Evolutionary conservation across 2,113 vertebrate genomes (phyloP), one percentile per base, ranked within the genome.

Genomic region (Clarias batrachus): DNA sequence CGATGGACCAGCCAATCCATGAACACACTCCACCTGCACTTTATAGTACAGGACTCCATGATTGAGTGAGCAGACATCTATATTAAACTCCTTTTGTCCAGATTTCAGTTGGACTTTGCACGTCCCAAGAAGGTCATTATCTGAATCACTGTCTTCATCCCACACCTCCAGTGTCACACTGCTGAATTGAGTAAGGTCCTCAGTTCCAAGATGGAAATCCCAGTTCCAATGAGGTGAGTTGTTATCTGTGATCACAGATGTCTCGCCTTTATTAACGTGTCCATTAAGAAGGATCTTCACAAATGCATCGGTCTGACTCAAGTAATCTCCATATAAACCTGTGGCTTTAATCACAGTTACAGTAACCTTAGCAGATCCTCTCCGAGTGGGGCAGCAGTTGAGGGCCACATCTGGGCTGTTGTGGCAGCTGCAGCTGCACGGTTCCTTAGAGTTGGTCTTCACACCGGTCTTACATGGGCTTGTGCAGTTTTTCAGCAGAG

Each of bases 361-460:
- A 5, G 66, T 80, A 37, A 95, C 59, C 3, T 30, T 83, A 73
- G 93, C 94, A 81, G 87, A 52, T 37, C 94, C 94, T 54, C 52
- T 83, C 1, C 90, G 37, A 74, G 10, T 81, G 1, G 95, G 91
- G 52, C 95, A 95, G 88, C 95, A 95, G 89, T 92, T 91, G 13
- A 79, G 8, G 60, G 65, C 90, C 13, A 86, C 89, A 16, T 3
- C 25, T 0, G 3, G 2, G 0, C 87, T 90, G 41, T 59, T 27
- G 0, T 60, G 86, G 86, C 95, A 96, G 56, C 86, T 1, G 11
- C 95, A 95, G 1, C 82, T 81, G 71, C 94, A 96, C 0, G 92
- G 87, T 13, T 94, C 65, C 0, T 7, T 59, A 0, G 21, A 0
- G 25, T 81, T 93, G 56, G 87, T 90, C 13, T 60, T 57, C 4